Percentiles rank a stretch among this genome's conserved stretches.
phyloP scores from a whole-genome alignment of 2,888 invertebrate species.

The Parthenolecanium corni region DNA sequence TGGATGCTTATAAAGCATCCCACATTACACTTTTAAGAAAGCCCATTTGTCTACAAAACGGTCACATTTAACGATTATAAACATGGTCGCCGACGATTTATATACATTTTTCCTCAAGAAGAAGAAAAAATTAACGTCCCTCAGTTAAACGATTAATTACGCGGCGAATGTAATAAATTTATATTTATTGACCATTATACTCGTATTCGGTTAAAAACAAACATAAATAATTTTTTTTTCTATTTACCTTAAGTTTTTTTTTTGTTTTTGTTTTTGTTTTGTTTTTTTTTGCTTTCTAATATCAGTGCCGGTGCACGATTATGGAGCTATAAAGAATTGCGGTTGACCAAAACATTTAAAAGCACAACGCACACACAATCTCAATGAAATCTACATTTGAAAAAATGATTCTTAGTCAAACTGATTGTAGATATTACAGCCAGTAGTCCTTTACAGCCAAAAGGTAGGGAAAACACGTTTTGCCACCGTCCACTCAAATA shows the following conservation, averaged over 20 bases:
- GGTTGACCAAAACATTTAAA: no score
- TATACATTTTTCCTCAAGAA: neutral
- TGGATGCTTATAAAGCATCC: conserved; percentile 19
- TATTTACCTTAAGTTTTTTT: neutral
- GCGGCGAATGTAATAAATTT: conserved; percentile 18
- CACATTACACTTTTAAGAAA: conserved; percentile 18
- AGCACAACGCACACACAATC: no score
- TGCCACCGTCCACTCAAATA: no score
- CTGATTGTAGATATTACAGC: no score
- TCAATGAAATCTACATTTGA: no score
- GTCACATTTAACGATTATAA: conserved; percentile 17
- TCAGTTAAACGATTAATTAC: conserved; percentile 24
- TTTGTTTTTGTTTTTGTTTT: no score
- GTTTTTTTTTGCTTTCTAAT: no score
- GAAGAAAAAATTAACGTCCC: conserved; percentile 18
- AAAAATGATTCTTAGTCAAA: no score
- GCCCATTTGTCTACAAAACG: conserved; percentile 12
- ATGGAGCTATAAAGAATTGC: no score
- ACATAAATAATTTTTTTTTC: conserved; percentile 19
- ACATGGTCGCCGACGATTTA: conserved; percentile 22
- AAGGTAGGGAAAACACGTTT: no score
- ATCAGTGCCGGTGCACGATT: no score
- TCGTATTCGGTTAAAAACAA: conserved; percentile 19
- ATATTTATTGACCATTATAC: conserved; percentile 26
- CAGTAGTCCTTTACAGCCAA: no score